Percentiles rank a stretch among this genome's conserved stretches.
Evolutionary conservation across 2,888 invertebrate genomes (phyloP).

Genomic region (Drosophila mulleri): DNA sequence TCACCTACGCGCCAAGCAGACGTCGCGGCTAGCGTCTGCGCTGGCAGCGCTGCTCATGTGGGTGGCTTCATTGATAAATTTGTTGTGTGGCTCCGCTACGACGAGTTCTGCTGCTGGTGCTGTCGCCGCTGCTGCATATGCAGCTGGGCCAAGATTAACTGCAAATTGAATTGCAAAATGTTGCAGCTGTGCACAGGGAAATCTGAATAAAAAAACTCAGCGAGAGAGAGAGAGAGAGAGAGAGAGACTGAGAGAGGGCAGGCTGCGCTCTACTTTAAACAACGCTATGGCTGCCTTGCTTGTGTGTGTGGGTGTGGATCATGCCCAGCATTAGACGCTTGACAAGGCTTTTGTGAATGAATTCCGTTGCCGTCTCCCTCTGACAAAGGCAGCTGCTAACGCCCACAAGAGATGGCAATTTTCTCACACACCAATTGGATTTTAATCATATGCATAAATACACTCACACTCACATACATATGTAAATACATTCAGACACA

Average conservation of each 20-base stretch:
- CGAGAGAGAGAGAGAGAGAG: constrained; percentile 8
- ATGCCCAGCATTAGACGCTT: constrained; percentile 62
- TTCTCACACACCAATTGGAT: constrained; percentile 65
- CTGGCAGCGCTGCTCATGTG: constrained; percentile 59
- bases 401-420: constrained; percentile 59
- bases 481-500: not conserved
- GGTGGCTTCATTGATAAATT: constrained; percentile 84
- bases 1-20: constrained; percentile 37
- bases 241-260: constrained; percentile 3
- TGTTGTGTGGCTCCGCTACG: constrained; percentile 20
- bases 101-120: not conserved
- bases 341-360: constrained; percentile 73
- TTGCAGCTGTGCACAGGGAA: constrained; percentile 74
- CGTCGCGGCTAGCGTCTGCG: constrained; percentile 43
- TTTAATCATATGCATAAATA: constrained; percentile 72
- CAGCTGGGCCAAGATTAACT: constrained; percentile 68
- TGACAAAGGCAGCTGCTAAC: constrained; percentile 42
- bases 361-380: constrained; percentile 48
- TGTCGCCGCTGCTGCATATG: constrained; percentile 28
- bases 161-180: constrained; percentile 81
- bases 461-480: not conserved
- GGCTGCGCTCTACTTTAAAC: constrained; percentile 70
- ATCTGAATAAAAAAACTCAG: not conserved
- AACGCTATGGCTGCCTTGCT: constrained; percentile 42
- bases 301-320: constrained; percentile 61